Percentiles rank a stretch among this genome's conserved stretches.
phyloP scores from a whole-genome alignment of 1,140 invertebrate species.

The Hycleus cichorii region DNA sequence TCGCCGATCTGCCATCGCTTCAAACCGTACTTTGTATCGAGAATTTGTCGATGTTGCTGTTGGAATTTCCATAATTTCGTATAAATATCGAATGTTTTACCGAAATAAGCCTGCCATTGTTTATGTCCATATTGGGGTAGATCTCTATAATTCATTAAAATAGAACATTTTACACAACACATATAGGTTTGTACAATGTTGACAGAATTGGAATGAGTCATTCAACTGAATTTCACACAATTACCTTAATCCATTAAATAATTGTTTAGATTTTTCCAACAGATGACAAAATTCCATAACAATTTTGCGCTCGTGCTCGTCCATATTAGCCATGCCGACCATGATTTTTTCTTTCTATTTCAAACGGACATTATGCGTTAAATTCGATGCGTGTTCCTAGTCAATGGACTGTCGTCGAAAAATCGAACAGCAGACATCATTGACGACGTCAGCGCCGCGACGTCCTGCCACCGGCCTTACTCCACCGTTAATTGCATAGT shows the following conservation, averaged over 20 bases:
- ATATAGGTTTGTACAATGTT: not conserved
- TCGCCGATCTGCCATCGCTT: constrained; percentile 99
- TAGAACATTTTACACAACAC: not conserved
- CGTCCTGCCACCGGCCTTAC: constrained; percentile 2
- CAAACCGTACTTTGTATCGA: constrained; percentile 91
- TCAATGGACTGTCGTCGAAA: constrained; percentile 26
- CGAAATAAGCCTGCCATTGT: constrained; percentile 97
- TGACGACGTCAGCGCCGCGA: constrained; percentile 29
- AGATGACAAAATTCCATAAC: constrained; percentile 95
- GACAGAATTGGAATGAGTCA: too few species aligned
- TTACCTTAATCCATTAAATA: constrained; percentile 92
- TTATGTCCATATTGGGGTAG: constrained; percentile 95
- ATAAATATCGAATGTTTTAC: constrained; percentile 95
- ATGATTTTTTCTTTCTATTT: constrained; percentile 43
- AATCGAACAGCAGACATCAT: constrained; percentile 36
- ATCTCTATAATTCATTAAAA: constrained; percentile 58
- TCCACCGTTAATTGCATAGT: too few species aligned
- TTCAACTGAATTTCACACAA: too few species aligned
- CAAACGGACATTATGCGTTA: constrained; percentile 16
- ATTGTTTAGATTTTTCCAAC: constrained; percentile 93
- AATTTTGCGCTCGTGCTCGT: constrained; percentile 86
- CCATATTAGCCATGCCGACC: constrained; percentile 68
- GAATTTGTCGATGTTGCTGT: constrained; percentile 86
- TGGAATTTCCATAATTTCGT: constrained; percentile 99
- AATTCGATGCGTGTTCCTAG: constrained; percentile 17